These are phyloP conservation scores for Bimastos eiseni DNA, from an alignment of 2,888 invertebrate species.

Conservation along the genomic window DNA sequence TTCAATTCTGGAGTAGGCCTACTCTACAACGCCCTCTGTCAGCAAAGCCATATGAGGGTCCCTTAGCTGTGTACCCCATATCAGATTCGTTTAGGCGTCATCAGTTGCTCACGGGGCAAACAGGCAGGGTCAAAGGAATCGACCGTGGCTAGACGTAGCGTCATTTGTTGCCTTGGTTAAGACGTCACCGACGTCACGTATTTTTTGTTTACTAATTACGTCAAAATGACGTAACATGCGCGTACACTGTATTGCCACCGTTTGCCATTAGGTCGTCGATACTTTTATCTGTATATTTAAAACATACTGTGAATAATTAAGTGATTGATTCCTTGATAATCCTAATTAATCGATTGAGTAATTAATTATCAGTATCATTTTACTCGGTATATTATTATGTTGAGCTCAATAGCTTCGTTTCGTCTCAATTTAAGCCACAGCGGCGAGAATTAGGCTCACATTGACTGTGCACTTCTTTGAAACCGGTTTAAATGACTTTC, in stretches of 20 bases:
- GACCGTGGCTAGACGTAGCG: neutral
- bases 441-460: neutral
- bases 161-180: constrained; percentile 4
- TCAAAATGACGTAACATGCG: neutral
- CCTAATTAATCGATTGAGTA: neutral
- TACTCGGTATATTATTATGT: neutral
- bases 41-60: no score
- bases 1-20: no score
- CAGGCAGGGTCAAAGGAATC: neutral
- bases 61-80: no score
- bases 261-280: neutral
- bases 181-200: neutral
- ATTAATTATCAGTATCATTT: neutral
- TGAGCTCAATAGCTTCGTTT: neutral
- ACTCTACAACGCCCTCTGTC: no score
- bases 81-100: no score
- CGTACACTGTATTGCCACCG: neutral
- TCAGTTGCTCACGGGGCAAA: no score
- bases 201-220: neutral
- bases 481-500: neutral
- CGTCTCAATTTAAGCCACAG: neutral
- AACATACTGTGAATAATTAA: neutral
- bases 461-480: neutral
- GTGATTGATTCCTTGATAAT: neutral
- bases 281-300: neutral